Conservation (phyloP, 1,140 invertebrate genomes). For the Drosophila kepulauana region DNA sequence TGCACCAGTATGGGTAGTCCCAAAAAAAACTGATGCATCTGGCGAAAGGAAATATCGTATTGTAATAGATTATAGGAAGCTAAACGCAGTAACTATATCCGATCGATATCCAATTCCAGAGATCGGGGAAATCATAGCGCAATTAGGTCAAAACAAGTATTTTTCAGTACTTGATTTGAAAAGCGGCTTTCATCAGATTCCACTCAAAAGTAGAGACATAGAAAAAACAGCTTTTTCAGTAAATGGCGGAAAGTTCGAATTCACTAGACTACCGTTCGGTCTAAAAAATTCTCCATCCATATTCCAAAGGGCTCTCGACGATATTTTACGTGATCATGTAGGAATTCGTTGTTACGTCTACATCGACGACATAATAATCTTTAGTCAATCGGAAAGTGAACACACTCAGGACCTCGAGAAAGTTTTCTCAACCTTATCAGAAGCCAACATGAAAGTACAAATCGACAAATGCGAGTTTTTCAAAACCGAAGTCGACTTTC, state of each 20-base stretch:
- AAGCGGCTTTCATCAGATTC: slow-evolving; percentile 4
- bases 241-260: slow-evolving; percentile 17
- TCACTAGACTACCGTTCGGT: slow-evolving; percentile 18
- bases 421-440: not conserved
- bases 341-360: not conserved
- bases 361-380: slow-evolving; percentile 1
- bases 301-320: too few relatives aligned
- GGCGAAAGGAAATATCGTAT: slow-evolving; percentile 6
- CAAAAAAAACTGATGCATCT: slow-evolving; percentile 7
- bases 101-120: slow-evolving; percentile 15
- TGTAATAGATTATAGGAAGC: slow-evolving; percentile 14
- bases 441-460: too few relatives aligned
- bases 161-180: slow-evolving; percentile 15
- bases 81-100: slow-evolving; percentile 3
- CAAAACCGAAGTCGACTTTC: too few relatives aligned
- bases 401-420: slow-evolving; percentile 1
- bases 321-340: too few relatives aligned
- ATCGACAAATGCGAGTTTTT: too few relatives aligned
- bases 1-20: slow-evolving; percentile 6
- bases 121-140: slow-evolving; percentile 1
- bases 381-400: slow-evolving; percentile 4
- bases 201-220: slow-evolving; percentile 6
- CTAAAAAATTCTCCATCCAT: slow-evolving; percentile 4
- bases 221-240: slow-evolving; percentile 18
- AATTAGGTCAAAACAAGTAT: slow-evolving; percentile 8